These are phyloP conservation scores for Turritopsis rubra DNA, from an alignment of 30 jellyfish, hydroid and myxozoan species.

Conservation along the genomic window DNA sequence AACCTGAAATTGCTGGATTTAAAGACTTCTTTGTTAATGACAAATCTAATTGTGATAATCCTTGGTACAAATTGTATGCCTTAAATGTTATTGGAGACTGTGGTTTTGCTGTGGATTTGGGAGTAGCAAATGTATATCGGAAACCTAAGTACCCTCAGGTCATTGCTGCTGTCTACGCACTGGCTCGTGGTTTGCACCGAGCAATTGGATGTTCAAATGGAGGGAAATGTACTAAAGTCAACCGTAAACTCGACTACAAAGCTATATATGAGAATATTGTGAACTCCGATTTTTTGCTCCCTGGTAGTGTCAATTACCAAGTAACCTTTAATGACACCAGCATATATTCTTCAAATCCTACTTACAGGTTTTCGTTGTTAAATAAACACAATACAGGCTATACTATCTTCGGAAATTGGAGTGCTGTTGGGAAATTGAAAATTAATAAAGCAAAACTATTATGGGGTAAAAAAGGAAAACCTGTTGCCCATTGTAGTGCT, in stretches of 20 bases:
- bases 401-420: slow-evolving; percentile 40
- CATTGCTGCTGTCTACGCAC: slow-evolving; percentile 70
- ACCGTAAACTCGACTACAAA: background rate
- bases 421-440: slow-evolving; percentile 11
- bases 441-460: background rate
- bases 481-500: slow-evolving; percentile 28
- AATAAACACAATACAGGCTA: background rate
- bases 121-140: background rate
- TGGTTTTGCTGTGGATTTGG: background rate
- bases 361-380: slow-evolving; percentile 40
- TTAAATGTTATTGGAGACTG: background rate
- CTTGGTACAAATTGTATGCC: slow-evolving; percentile 17
- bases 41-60: slow-evolving; percentile 20
- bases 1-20: background rate
- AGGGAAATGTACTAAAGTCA: background rate
- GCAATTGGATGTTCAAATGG: slow-evolving; percentile 12
- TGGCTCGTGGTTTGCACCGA: slow-evolving; percentile 53
- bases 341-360: slow-evolving; percentile 48
- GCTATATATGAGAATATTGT: slow-evolving; percentile 23
- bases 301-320: slow-evolving; percentile 25
- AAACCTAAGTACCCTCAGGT: slow-evolving; percentile 56
- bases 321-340: slow-evolving; percentile 30
- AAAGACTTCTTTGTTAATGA: background rate
- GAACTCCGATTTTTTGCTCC: slow-evolving; percentile 28
- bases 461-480: slow-evolving; percentile 8